phyloP scores from a whole-genome alignment of 2,888 invertebrate species.

The Polia nebulosa region DNA sequence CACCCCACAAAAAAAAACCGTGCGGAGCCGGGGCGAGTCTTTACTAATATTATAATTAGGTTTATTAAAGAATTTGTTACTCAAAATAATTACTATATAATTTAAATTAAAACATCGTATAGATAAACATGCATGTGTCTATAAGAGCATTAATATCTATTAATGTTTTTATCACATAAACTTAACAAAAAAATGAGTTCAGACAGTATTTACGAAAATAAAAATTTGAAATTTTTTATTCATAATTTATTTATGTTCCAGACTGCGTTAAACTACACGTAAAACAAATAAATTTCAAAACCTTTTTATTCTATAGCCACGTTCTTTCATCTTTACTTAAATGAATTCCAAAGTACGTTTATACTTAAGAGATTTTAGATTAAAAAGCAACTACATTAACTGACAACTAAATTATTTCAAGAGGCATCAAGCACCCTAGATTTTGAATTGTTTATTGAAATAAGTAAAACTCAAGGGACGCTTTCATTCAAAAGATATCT shows the following conservation, averaged over 20 bases:
- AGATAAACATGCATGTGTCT: too few species aligned
- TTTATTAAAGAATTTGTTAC: too few species aligned
- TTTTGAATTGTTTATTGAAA: constrained; percentile 41
- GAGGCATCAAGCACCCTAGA: constrained; percentile 18
- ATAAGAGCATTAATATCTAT: too few species aligned
- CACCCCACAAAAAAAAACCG: too few species aligned
- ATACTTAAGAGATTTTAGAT: constrained; percentile 18
- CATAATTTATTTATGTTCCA: not conserved
- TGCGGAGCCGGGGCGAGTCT: too few species aligned
- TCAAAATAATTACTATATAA: too few species aligned
- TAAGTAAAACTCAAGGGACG: constrained; percentile 22
- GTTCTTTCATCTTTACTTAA: not conserved
- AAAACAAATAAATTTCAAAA: not conserved
- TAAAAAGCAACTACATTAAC: constrained; percentile 30
- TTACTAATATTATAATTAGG: too few species aligned
- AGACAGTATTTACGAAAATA: too few species aligned
- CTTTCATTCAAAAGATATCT: constrained; percentile 31
- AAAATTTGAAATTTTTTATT: not conserved
- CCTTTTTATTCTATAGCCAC: not conserved
- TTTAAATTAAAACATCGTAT: too few species aligned
- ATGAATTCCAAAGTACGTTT: constrained; percentile 11
- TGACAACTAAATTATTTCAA: constrained; percentile 42
- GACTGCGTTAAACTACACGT: not conserved
- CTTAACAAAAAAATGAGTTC: too few species aligned
- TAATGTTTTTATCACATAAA: too few species aligned